Percentiles rank a stretch among this genome's conserved stretches.
Evolutionary conservation across 2,113 vertebrate genomes (phyloP).

Genomic region (Cichladusa arquata): DNA sequence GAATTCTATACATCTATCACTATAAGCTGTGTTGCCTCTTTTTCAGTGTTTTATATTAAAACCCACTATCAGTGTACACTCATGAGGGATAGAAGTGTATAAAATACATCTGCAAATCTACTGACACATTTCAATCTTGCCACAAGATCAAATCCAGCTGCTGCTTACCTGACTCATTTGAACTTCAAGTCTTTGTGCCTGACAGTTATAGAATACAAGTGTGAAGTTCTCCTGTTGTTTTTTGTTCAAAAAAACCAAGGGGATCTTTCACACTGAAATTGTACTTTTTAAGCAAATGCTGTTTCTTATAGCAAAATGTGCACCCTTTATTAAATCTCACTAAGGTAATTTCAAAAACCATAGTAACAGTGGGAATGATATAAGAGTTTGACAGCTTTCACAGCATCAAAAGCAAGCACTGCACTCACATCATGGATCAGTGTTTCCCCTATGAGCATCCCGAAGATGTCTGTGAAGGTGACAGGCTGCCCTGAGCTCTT

Average conservation of each 20-base stretch:
- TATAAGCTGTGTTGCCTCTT: not conserved
- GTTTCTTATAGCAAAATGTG: not conserved
- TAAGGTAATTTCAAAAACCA: not conserved
- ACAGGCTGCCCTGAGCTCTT: slow-evolving; percentile 94
- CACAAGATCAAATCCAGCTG: not conserved
- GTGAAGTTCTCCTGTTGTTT: not conserved
- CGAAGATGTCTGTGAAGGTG: slow-evolving; percentile 97
- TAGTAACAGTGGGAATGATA: accelerated
- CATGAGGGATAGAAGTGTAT: not conserved
- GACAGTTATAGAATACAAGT: not conserved
- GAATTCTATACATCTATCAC: not conserved
- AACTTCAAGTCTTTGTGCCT: not conserved
- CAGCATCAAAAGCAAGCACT: not conserved
- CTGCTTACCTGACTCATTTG: not conserved
- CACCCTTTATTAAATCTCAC: not conserved
- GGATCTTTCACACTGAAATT: not conserved
- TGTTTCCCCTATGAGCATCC: slow-evolving; percentile 97
- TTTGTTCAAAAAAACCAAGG: not conserved
- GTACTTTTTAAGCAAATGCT: not conserved
- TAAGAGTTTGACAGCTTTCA: not conserved
- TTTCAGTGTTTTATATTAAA: not conserved
- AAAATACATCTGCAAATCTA: not conserved
- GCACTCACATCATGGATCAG: slow-evolving; percentile 89
- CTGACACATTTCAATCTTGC: not conserved
- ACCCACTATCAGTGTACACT: not conserved